phyloP scores from a whole-genome alignment of 2,888 invertebrate genomes.

The Idaea biselata region DNA sequence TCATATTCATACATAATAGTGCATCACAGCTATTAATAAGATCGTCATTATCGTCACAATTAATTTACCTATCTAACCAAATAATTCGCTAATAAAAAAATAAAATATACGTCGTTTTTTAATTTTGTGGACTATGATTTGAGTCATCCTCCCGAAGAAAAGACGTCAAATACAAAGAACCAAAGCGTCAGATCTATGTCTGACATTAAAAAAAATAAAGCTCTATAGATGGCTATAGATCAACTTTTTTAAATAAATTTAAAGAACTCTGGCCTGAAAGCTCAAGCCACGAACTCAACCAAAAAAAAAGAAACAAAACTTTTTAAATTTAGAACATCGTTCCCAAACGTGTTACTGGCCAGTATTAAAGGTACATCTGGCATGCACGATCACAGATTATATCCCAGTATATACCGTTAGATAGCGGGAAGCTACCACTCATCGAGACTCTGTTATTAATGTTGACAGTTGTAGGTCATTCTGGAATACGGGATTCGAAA shows the following conservation, averaged over 20 bases:
- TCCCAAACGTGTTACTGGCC: conserved; percentile 1
- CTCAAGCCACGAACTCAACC: background rate
- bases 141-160: too few relatives aligned
- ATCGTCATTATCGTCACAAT: too few relatives aligned
- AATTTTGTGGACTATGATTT: too few relatives aligned
- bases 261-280: background rate
- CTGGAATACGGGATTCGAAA: background rate
- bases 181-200: too few relatives aligned
- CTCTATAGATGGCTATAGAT: too few relatives aligned
- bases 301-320: background rate
- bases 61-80: too few relatives aligned
- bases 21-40: too few relatives aligned
- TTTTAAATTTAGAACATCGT: background rate
- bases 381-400: conserved; percentile 4
- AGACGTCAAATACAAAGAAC: too few relatives aligned
- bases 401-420: background rate
- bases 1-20: background rate
- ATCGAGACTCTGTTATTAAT: background rate
- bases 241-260: background rate
- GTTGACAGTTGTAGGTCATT: background rate
- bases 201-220: too few relatives aligned
- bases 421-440: background rate
- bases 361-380: conserved; percentile 2
- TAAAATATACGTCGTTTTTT: too few relatives aligned
- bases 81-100: too few relatives aligned